A percentile compares a stretch with the other conserved stretches of the same genome.
These are phyloP conservation scores for Macropis europaea DNA, from an alignment of 2,888 invertebrate genomes.

Conservation along the genomic window DNA sequence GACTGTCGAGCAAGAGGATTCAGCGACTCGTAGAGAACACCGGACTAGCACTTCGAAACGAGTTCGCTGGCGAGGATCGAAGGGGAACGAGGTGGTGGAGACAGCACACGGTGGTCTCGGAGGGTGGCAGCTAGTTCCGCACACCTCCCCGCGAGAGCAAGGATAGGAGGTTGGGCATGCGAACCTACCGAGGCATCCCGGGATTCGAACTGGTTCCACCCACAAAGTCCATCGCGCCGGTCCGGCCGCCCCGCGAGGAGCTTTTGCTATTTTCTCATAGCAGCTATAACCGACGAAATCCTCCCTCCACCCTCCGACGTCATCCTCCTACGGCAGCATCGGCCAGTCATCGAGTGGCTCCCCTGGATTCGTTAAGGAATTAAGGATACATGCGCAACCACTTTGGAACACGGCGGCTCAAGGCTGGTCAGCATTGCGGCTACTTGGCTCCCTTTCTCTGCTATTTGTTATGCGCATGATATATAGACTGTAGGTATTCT, in stretches of 20 bases:
- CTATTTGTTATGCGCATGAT: constrained; percentile 22
- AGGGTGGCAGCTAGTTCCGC: constrained; percentile 58
- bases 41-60: constrained; percentile 62
- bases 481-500: constrained; percentile 21
- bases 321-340: constrained; percentile 57
- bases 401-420: constrained; percentile 9
- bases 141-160: constrained; percentile 57
- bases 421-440: constrained; percentile 46
- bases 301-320: constrained; percentile 44
- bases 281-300: constrained; percentile 55
- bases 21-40: constrained; percentile 61
- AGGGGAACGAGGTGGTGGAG: constrained; percentile 69
- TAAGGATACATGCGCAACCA: constrained; percentile 54
- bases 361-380: constrained; percentile 61
- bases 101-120: constrained; percentile 31
- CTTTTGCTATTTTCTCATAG: constrained; percentile 72
- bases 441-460: constrained; percentile 18
- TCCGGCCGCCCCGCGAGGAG: constrained; percentile 74
- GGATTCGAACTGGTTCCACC: constrained; percentile 80
- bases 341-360: constrained; percentile 63
- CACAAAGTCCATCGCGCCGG: constrained; percentile 79
- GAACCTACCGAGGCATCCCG: constrained; percentile 83
- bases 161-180: constrained; percentile 78
- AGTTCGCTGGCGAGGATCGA: constrained; percentile 51
- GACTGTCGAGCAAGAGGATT: constrained; percentile 62